Base-by-base conservation (phyloP, 2,888 invertebrate species). In the Ormyrus rosae region DNA sequence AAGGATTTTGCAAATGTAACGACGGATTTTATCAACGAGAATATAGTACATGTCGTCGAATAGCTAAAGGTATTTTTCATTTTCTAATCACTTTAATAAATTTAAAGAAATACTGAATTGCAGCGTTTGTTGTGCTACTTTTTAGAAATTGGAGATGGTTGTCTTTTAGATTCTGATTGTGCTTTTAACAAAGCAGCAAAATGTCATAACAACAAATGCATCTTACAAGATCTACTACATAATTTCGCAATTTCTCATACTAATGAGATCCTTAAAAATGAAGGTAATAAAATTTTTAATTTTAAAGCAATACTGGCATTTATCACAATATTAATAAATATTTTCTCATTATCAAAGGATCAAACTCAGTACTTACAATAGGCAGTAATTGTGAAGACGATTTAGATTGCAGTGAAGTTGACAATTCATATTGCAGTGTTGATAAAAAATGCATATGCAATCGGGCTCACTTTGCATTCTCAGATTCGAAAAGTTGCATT, bases 21-120 rank as follows among this genome's bases (percentile, higher is more conserved):
- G 65, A 83, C 5, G 87, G 86, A 34, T 90, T 85, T 78, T 90
- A 90, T 83, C 87, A 87, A 71, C 86, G 90, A 1, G 89, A 90
- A 83, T 88, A 90, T 80, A 86, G 86, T 64, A 85, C 86, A 6
- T 90, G 90, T 80, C 88, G 90, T 34, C 85, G 86, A 10, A 80
- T 60, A 73, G 86, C 83, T 53, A 50, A 60, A 50, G n/a, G 76
- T 74, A 61, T n/a, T 58, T 58, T n/a, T 60, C 48, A n/a, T 50
- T 7, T 13, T 11, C 51, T 63, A 67, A 51, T 2, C 19, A 19
- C 19, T 19, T 10, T 11, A n/a, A 45, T 69, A 45, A 19, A 34
- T 50, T 34, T 34, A 70, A 4, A 48, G 48, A 58, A 60, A 58
- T 6, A 50, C 2, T 9, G 19, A 70, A n/a, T 13, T 13, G 13